Conservation (phyloP, 2,797 vertebrate genomes). For the Hydrolagus colliei region DNA sequence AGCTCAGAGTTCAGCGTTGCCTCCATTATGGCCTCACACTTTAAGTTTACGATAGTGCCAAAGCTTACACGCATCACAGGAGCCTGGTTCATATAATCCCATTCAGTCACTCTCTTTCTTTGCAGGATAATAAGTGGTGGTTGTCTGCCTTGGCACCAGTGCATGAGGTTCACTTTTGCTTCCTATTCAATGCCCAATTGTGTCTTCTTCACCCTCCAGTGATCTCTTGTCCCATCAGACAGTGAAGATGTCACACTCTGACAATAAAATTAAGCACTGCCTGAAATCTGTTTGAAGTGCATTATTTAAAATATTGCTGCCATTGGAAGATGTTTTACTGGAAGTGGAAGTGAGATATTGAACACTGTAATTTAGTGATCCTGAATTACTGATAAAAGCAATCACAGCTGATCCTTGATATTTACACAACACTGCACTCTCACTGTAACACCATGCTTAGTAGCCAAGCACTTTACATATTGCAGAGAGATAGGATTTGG, state of each 20-base stretch:
- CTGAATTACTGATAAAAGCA: not conserved
- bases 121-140: not conserved
- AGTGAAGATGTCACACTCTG: not conserved
- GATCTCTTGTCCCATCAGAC: not conserved
- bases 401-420: not conserved
- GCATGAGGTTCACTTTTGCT: not conserved
- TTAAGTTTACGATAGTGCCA: too few species aligned
- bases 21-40: too few species aligned
- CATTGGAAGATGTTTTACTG: not conserved
- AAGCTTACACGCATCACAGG: not conserved
- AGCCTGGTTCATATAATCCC: not conserved
- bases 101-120: constrained; percentile 1
- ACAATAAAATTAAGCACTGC: not conserved
- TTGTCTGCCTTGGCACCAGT: not conserved
- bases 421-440: not conserved
- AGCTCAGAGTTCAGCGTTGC: too few species aligned
- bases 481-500: not conserved
- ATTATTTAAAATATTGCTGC: not conserved
- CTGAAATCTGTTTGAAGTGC: not conserved
- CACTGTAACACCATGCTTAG: not conserved
- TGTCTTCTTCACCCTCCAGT: not conserved
- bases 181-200: not conserved
- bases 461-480: not conserved
- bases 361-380: constrained; percentile 4
- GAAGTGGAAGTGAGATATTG: not conserved